Evolutionary conservation across 2,797 vertebrate genomes (phyloP).

Genomic region (Notoglanidium macrostoma): DNA sequence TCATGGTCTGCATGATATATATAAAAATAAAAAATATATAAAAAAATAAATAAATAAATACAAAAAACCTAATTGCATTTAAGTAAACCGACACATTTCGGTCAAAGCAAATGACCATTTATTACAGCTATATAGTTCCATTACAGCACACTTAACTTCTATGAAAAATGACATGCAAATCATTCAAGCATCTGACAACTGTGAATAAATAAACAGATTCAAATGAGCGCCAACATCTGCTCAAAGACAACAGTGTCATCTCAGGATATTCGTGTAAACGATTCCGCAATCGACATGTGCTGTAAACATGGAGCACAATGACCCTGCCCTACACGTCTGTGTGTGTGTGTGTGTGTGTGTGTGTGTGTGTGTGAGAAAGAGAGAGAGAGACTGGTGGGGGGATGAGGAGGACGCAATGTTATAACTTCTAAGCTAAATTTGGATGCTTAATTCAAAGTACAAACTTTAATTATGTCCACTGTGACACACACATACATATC

Average conservation of each 20-base stretch:
- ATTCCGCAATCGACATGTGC: neutral
- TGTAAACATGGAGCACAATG: conserved; percentile 27
- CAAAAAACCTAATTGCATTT: neutral
- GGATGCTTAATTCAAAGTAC: conserved; percentile 8
- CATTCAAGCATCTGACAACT: conserved; percentile 13
- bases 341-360: neutral
- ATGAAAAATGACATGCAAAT: conserved; percentile 7
- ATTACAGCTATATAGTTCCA: conserved; percentile 5
- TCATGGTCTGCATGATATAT: neutral
- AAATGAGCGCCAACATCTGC: neutral
- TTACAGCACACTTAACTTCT: neutral
- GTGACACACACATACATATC: conserved; percentile 5
- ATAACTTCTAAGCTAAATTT: neutral
- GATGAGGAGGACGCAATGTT: neutral
- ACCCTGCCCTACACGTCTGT: conserved; percentile 9
- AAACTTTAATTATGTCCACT: neutral
- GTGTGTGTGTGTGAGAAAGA: neutral
- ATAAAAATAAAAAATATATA: no score
- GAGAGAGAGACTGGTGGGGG: no score
- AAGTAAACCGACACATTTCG: conserved; percentile 1
- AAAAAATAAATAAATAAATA: neutral
- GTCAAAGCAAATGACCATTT: conserved; percentile 11
- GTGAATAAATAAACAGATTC: conserved; percentile 14
- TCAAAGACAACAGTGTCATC: neutral
- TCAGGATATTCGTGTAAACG: neutral